Percentiles rank a stretch among this genome's conserved stretches.
Evolutionary conservation across 2,113 vertebrate genomes (phyloP).

Genomic region (Picathartes gymnocephalus): DNA sequence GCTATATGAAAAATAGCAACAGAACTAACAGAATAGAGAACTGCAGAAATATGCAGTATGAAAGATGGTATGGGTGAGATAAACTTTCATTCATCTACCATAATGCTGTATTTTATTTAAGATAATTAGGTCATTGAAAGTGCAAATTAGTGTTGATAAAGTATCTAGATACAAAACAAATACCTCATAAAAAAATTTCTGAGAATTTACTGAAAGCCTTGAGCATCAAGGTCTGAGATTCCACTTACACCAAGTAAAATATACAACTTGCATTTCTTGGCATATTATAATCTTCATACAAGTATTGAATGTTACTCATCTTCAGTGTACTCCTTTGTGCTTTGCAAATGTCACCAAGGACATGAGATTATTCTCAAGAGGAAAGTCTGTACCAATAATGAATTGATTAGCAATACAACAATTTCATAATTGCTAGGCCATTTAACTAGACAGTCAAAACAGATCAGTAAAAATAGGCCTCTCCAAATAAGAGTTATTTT

Average conservation of each 20-base stretch:
- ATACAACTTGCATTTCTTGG: background rate
- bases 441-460: background rate
- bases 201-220: background rate
- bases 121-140: background rate
- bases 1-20: background rate
- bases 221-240: background rate
- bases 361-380: background rate
- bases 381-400: background rate
- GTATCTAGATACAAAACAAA: background rate
- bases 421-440: background rate
- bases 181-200: background rate
- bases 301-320: background rate
- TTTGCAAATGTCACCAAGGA: background rate
- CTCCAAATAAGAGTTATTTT: background rate
- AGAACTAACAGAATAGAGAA: background rate
- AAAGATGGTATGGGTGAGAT: background rate
- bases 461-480: background rate
- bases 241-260: background rate
- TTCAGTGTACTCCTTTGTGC: background rate
- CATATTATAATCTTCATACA: background rate
- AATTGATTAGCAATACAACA: background rate
- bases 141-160: background rate
- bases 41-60: background rate
- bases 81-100: background rate
- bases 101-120: background rate